Evolutionary conservation across 1,140 invertebrate species (phyloP).

Genomic region (Bombus pyrosoma): DNA sequence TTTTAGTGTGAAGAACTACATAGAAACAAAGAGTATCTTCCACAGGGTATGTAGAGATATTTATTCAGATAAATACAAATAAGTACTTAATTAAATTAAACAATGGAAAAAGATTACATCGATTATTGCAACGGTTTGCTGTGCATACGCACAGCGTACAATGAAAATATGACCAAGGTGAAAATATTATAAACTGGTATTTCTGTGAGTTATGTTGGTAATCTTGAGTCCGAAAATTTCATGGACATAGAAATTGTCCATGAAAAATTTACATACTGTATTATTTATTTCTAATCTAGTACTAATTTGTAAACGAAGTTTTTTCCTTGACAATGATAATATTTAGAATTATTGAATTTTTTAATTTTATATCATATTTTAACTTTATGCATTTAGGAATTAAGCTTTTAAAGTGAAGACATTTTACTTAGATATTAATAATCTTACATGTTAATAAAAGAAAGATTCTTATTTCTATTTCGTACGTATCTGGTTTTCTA

Average conservation of each 20-base stretch:
- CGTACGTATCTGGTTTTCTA: neutral
- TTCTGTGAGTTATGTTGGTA: constrained; percentile 3
- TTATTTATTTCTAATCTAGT: neutral
- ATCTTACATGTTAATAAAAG: neutral
- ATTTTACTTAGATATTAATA: neutral
- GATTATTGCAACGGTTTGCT: no score
- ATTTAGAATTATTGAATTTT: neutral
- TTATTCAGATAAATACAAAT: neutral
- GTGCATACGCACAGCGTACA: no score
- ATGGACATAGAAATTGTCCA: no score
- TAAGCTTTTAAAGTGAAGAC: neutral
- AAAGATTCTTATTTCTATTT: neutral
- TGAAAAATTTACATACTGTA: neutral
- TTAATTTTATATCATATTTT: neutral
- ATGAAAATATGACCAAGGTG: neutral
- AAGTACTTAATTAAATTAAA: neutral
- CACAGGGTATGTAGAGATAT: neutral
- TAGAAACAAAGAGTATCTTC: neutral
- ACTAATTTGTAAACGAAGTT: neutral
- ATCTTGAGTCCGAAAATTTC: neutral
- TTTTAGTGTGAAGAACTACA: neutral
- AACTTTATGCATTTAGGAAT: neutral
- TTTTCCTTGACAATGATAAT: neutral
- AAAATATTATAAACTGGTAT: neutral
- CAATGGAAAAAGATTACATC: neutral